Evolutionary conservation across 2,113 vertebrate species (phyloP).

Genomic region (Hemiscyllium ocellatum): DNA sequence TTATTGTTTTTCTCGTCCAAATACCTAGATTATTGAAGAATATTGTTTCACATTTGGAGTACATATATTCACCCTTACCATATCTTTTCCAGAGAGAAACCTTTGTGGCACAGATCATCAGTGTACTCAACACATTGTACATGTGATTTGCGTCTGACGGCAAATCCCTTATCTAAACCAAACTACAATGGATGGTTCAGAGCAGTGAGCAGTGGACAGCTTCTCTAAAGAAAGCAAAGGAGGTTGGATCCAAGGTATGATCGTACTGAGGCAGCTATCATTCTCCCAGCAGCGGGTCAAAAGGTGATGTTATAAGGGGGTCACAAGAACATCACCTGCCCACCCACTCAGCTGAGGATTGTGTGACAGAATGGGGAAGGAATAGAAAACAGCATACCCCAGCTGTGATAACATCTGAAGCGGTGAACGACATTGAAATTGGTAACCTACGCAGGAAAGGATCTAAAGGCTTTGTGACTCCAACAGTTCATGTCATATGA

Average conservation of each 20-base stretch:
- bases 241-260: background rate
- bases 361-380: background rate
- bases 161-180: background rate
- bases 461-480: background rate
- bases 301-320: background rate
- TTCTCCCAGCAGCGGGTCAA: background rate
- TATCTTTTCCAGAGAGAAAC: background rate
- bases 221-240: background rate
- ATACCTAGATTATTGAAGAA: background rate
- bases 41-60: background rate
- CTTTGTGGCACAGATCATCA: background rate
- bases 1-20: background rate
- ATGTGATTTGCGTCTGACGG: background rate
- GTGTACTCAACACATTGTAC: background rate
- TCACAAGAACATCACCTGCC: background rate
- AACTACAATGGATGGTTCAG: background rate
- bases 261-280: background rate
- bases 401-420: constrained; percentile 23
- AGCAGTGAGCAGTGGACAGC: background rate
- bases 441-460: background rate
- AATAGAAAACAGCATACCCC: background rate
- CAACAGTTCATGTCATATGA: background rate
- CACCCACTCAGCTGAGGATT: constrained; percentile 14
- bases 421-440: background rate
- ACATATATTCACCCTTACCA: background rate